Percentiles rank a stretch among this genome's conserved stretches.
These are phyloP conservation scores for Cheirogaleus major DNA, from an alignment of 2,797 vertebrate species.

Conservation along the genomic window DNA sequence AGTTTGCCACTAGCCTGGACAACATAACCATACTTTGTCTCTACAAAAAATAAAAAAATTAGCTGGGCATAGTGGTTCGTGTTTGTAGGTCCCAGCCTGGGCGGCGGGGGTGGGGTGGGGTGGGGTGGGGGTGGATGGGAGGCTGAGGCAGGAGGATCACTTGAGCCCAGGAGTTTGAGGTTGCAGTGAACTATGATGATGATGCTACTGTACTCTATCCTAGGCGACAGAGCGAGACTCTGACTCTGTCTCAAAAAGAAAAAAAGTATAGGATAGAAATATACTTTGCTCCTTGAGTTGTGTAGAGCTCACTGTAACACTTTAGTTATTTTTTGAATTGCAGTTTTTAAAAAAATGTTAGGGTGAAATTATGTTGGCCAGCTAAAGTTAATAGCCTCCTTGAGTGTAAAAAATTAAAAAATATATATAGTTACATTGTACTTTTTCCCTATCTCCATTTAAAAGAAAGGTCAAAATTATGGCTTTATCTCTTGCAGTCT, in stretches of 20 bases:
- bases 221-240: not conserved
- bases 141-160: not conserved
- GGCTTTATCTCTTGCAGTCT: constrained; percentile 26
- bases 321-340: not conserved
- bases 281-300: not conserved
- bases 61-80: too few species aligned
- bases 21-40: too few species aligned
- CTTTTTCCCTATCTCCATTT: not conserved
- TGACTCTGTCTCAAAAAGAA: not conserved
- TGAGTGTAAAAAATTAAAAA: not conserved
- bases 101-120: too few species aligned
- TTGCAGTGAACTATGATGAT: not conserved
- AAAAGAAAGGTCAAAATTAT: constrained; percentile 46
- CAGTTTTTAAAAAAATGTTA: not conserved
- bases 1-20: too few species aligned
- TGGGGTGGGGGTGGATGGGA: too few species aligned
- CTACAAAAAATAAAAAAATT: too few species aligned
- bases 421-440: not conserved
- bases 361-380: not conserved
- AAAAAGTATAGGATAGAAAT: not conserved
- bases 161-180: not conserved
- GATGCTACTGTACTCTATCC: not conserved
- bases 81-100: too few species aligned
- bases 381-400: not conserved
- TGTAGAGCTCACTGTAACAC: not conserved